Percentiles rank a stretch among this genome's conserved stretches.
These are phyloP conservation scores for Drosophila flavopinicola DNA, from an alignment of 2,888 invertebrate species.

Conservation along the genomic window DNA sequence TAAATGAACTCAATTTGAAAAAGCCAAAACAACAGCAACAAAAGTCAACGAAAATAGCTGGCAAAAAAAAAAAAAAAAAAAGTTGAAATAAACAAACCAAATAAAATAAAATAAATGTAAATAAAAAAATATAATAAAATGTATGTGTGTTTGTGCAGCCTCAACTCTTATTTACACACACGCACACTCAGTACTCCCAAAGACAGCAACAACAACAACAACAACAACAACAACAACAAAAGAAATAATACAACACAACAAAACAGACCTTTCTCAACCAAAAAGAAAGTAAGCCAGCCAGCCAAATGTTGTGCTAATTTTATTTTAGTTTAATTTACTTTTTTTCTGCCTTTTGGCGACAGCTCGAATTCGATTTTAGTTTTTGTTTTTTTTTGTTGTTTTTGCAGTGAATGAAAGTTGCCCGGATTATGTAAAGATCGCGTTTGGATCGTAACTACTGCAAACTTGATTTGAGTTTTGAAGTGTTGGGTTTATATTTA, in stretches of 20 bases:
- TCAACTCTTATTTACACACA: slow-evolving; percentile 15
- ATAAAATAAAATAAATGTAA: slow-evolving; percentile 19
- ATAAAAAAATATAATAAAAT: slow-evolving; percentile 6
- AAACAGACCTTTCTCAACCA: slow-evolving; percentile 68
- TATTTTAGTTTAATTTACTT: slow-evolving; percentile 6
- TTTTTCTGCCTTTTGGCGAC: slow-evolving; percentile 15
- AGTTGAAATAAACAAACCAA: slow-evolving; percentile 23
- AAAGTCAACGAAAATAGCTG: slow-evolving; percentile 54
- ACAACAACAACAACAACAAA: slow-evolving; percentile 5
- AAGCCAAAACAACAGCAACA: slow-evolving; percentile 33
- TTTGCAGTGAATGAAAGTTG: slow-evolving; percentile 43
- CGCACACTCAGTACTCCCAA: background rate
- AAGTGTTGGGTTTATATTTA: slow-evolving; percentile 1
- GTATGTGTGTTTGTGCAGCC: slow-evolving; percentile 11
- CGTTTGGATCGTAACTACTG: slow-evolving; percentile 32
- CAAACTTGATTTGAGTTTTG: slow-evolving; percentile 41
- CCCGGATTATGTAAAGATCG: slow-evolving; percentile 45
- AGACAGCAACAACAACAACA: no score
- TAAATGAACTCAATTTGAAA: slow-evolving; percentile 70
- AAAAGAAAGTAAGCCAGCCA: slow-evolving; percentile 67
- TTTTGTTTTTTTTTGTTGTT: slow-evolving; percentile 4
- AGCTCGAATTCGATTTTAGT: slow-evolving; percentile 9
- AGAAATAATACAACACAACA: no score
- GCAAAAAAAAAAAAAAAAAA: slow-evolving; percentile 22
- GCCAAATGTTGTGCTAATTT: slow-evolving; percentile 30